A percentile compares a stretch with the other conserved stretches of the same genome.
Evolutionary conservation across 2,113 vertebrate genomes (phyloP).

Genomic region (Neofelis nebulosa): DNA sequence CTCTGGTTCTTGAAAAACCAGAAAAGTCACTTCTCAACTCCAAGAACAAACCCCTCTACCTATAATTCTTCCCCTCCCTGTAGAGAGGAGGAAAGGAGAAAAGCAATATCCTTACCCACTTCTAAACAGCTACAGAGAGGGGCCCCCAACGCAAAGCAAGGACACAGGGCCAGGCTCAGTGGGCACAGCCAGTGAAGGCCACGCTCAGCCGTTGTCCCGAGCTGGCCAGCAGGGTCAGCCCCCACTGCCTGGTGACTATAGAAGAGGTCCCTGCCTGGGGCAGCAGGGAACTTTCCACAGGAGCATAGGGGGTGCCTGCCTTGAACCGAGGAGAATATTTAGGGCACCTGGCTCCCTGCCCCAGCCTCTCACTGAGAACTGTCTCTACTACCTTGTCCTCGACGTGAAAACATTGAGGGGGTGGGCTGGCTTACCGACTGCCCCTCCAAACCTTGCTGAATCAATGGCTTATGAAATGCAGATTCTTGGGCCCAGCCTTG

Average conservation of each 20-base stretch:
- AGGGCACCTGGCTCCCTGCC: neutral
- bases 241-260: neutral
- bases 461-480: neutral
- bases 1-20: conserved; percentile 60
- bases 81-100: neutral
- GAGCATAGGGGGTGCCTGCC: neutral
- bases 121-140: neutral
- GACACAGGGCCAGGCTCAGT: neutral
- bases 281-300: neutral
- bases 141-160: fast-evolving
- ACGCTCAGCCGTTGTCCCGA: neutral
- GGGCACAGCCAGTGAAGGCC: neutral
- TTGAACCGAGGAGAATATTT: neutral
- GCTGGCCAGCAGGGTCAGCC: neutral
- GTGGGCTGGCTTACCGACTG: neutral
- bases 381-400: neutral
- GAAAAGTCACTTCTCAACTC: conserved; percentile 69
- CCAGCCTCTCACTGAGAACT: neutral
- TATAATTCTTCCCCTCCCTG: neutral
- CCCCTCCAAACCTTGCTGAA: neutral
- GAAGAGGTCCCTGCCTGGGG: neutral
- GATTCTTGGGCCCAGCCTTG: neutral
- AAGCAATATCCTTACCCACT: neutral
- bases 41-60: neutral
- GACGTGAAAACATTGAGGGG: neutral